Percentiles rank a stretch among this genome's conserved stretches.
Conservation (phyloP, 2,888 invertebrate genomes). For the Empis livida region DNA sequence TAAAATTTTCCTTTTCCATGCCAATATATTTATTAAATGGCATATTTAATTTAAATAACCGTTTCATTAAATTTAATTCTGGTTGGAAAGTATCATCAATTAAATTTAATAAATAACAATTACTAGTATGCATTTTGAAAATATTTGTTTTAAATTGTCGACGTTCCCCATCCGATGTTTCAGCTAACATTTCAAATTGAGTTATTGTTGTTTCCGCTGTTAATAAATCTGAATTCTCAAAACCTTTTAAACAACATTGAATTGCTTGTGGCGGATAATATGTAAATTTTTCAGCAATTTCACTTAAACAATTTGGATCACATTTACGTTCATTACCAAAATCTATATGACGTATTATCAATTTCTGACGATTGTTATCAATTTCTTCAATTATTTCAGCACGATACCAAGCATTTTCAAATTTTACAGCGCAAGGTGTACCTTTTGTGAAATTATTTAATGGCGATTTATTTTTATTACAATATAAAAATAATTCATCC, state of each 20-base stretch:
- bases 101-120: constrained; percentile 39
- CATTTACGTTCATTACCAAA: constrained; percentile 89
- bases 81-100: constrained; percentile 42
- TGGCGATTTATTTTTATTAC: constrained; percentile 40
- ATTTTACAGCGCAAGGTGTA: constrained; percentile 66
- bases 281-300: constrained; percentile 50
- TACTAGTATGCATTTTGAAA: constrained; percentile 21
- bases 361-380: constrained; percentile 30
- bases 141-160: constrained; percentile 32
- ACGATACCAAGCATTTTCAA: constrained; percentile 79
- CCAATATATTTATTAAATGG: constrained; percentile 33
- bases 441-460: constrained; percentile 40
- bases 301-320: constrained; percentile 42
- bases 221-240: constrained; percentile 32
- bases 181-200: constrained; percentile 53
- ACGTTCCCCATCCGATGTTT: constrained; percentile 38
- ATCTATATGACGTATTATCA: constrained; percentile 80
- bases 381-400: constrained; percentile 58
- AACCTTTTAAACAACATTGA: constrained; percentile 59
- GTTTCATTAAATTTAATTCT: constrained; percentile 43
- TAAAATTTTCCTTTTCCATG: constrained; percentile 26
- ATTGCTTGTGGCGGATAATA: constrained; percentile 60
- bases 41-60: constrained; percentile 37
- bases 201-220: constrained; percentile 15
- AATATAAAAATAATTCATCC: constrained; percentile 49